Conservation (phyloP, 2,113 vertebrate genomes). For the Protobothrops flavoviridis region DNA sequence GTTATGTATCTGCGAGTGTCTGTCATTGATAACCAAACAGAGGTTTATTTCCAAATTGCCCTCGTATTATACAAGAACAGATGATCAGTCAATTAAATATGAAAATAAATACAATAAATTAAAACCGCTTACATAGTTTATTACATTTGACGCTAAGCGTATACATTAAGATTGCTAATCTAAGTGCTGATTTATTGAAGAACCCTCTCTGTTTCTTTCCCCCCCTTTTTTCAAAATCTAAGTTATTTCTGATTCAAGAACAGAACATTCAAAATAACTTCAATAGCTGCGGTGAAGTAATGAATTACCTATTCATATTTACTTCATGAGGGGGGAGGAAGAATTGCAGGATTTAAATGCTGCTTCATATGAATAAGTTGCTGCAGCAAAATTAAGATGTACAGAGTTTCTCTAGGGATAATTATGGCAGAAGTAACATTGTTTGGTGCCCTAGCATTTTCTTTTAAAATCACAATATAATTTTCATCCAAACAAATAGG, state of each 20-base stretch:
- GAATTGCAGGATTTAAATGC: background rate
- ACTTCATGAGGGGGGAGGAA: constrained; percentile 7
- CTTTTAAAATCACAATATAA: background rate
- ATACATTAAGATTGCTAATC: background rate
- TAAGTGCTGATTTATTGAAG: background rate
- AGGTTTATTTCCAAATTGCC: too few relatives aligned
- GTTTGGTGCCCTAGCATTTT: background rate
- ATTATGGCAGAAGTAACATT: constrained; percentile 3
- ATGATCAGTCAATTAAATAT: too few relatives aligned
- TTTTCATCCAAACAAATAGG: constrained; percentile 10
- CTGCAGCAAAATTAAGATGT: background rate
- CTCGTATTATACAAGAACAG: too few relatives aligned
- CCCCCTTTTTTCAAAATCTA: background rate
- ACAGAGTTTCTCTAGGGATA: background rate
- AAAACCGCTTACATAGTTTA: background rate
- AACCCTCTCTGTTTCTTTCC: background rate
- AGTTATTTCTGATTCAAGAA: background rate
- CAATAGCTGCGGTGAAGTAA: background rate
- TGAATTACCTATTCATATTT: constrained; percentile 3
- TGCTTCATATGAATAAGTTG: background rate
- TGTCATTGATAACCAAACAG: too few relatives aligned
- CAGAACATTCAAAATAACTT: background rate
- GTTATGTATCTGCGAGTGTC: too few relatives aligned
- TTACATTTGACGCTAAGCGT: background rate
- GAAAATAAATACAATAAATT: background rate